Conservation (phyloP, 2,888 invertebrate genomes). For the Notodonta ziczac region DNA sequence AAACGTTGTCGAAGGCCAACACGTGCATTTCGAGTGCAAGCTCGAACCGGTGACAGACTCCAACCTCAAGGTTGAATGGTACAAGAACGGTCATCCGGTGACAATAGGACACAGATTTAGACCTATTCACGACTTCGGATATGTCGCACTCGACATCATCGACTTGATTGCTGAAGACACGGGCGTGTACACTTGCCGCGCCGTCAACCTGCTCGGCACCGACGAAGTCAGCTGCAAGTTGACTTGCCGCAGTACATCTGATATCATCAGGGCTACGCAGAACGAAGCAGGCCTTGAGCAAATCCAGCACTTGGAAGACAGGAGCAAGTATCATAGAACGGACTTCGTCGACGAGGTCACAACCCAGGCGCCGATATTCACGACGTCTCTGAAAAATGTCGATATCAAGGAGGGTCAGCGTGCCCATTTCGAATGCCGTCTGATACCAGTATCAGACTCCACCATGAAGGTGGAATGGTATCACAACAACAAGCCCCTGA, state of each 20-base stretch:
- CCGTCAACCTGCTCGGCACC: slow-evolving; percentile 94
- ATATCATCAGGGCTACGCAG: slow-evolving; percentile 93
- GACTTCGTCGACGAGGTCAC: slow-evolving; percentile 93
- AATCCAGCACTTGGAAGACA: slow-evolving; percentile 95
- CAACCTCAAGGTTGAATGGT: slow-evolving; percentile 98
- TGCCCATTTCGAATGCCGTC: slow-evolving; percentile 96
- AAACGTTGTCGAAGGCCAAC: slow-evolving; percentile 94
- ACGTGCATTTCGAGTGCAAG: slow-evolving; percentile 99
- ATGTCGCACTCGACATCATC: slow-evolving; percentile 98
- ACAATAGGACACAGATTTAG: slow-evolving; percentile 97
- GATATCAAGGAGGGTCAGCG: slow-evolving; percentile 97
- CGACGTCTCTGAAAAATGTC: slow-evolving; percentile 95
- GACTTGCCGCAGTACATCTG: slow-evolving; percentile 90
- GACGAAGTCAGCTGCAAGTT: slow-evolving; percentile 93
- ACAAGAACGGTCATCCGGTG: slow-evolving; percentile 96
- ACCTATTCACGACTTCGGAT: slow-evolving; percentile 99
- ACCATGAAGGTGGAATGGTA: slow-evolving; percentile 98
- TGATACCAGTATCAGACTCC: slow-evolving; percentile 97
- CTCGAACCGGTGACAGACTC: slow-evolving; percentile 98
- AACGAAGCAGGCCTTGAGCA: slow-evolving; percentile 95
- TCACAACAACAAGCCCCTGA: slow-evolving; percentile 94
- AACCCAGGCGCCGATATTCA: slow-evolving; percentile 96
- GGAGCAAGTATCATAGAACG: slow-evolving; percentile 89
- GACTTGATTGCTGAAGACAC: slow-evolving; percentile 98
- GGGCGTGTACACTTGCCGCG: slow-evolving; percentile 96